These are phyloP conservation scores for Sphenodon punctatus DNA, from an alignment of 2,797 vertebrate species.

Conservation along the genomic window DNA sequence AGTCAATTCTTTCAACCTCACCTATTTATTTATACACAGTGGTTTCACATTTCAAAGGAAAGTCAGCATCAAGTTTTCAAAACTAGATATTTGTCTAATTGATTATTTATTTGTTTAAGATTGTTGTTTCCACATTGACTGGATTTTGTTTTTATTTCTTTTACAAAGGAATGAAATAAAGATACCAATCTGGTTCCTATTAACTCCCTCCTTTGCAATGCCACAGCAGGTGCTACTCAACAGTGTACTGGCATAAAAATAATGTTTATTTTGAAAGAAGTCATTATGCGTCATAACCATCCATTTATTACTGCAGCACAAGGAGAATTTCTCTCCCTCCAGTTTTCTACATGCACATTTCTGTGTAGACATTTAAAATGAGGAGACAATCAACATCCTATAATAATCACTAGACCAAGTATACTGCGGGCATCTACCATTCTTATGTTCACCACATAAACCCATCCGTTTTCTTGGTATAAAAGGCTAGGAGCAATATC, in stretches of 20 bases:
- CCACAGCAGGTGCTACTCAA: slow-evolving; percentile 36
- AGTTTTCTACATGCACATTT: not conserved
- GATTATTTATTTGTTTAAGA: too few species aligned
- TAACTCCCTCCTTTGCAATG: not conserved
- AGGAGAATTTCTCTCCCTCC: slow-evolving; percentile 2
- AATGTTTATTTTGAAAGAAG: slow-evolving; percentile 47
- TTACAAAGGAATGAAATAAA: not conserved
- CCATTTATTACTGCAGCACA: slow-evolving; percentile 31
- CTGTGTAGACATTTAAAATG: not conserved
- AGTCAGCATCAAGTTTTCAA: not conserved
- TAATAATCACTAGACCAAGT: not conserved
- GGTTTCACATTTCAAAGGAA: not conserved
- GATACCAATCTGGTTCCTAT: not conserved
- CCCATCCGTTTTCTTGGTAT: not conserved
- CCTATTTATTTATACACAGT: not conserved
- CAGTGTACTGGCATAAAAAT: slow-evolving; percentile 36
- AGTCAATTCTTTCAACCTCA: slow-evolving; percentile 7
- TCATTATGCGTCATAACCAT: slow-evolving; percentile 6
- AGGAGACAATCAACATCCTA: not conserved
- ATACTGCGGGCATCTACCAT: not conserved
- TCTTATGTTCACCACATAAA: not conserved
- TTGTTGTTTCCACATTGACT: not conserved
- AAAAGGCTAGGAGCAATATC: not conserved
- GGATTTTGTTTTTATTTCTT: not conserved
- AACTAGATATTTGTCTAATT: not conserved